Evolutionary conservation across 2,797 vertebrate genomes (phyloP).

Genomic region (Balearica regulorum): DNA sequence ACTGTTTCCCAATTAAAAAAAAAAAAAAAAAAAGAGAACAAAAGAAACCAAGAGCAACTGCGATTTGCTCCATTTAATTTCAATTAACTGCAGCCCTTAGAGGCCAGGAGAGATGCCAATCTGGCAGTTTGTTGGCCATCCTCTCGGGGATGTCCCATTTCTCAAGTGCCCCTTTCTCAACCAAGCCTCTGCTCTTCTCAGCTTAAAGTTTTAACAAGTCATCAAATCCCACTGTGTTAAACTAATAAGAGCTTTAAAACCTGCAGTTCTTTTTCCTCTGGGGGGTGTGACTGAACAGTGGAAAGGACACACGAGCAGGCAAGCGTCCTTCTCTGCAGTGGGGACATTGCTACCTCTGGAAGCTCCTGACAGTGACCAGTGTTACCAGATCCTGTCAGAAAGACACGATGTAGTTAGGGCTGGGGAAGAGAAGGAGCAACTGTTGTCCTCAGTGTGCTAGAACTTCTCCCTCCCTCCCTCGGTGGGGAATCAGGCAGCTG

Average conservation of each 20-base stretch:
- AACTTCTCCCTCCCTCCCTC: background rate
- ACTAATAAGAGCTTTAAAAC: background rate
- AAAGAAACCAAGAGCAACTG: background rate
- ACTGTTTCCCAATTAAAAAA: background rate
- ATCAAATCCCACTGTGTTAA: background rate
- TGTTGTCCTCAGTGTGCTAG: background rate
- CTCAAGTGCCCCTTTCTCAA: background rate
- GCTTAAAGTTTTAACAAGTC: background rate
- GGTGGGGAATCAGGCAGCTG: background rate
- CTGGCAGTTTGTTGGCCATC: background rate
- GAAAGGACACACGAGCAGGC: background rate
- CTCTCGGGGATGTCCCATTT: background rate
- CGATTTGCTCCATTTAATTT: slow-evolving; percentile 2
- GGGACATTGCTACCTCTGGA: background rate
- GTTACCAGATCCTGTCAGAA: background rate
- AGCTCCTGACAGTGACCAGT: background rate
- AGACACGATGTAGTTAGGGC: fast-evolving
- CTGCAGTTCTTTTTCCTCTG: background rate
- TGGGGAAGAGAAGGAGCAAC: background rate
- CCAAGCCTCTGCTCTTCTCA: background rate
- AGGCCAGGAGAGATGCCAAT: background rate
- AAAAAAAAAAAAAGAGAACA: too few relatives aligned
- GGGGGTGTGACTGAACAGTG: background rate
- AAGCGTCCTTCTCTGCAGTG: background rate
- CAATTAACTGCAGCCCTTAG: background rate